phyloP scores from a whole-genome alignment of 2,797 vertebrate genomes.

The Darevskia nairensis region DNA sequence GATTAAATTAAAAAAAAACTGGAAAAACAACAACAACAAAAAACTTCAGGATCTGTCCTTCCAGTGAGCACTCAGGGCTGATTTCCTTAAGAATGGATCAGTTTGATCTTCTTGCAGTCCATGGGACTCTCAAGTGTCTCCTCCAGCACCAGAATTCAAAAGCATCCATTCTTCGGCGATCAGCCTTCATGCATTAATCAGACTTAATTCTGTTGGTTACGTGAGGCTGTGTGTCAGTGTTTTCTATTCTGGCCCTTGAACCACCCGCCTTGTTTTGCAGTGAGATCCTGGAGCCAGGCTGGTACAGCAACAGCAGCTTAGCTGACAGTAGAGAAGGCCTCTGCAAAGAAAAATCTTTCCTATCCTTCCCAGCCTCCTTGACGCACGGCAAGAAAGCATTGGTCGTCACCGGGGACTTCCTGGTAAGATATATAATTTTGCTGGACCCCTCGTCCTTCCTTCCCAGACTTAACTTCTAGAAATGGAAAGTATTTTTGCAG shows the following conservation, averaged over 20 bases:
- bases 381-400: constrained; percentile 64
- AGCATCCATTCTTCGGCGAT: no score
- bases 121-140: no score
- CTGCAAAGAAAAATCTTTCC: background rate
- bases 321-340: accelerated
- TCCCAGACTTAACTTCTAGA: background rate
- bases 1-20: no score
- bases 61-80: no score
- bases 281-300: constrained; percentile 65
- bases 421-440: constrained; percentile 68
- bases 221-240: background rate
- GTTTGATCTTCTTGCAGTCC: no score
- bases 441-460: background rate
- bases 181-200: no score
- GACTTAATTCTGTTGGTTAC: no score
- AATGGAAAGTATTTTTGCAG: background rate
- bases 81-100: no score
- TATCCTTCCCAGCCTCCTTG: accelerated
- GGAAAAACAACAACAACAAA: no score
- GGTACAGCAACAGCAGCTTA: constrained; percentile 58
- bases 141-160: no score
- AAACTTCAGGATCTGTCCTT: no score
- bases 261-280: constrained; percentile 52
- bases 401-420: constrained; percentile 75
- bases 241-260: background rate